Evolutionary conservation across 2,888 invertebrate genomes (phyloP).

Genomic region (Sinohyriopsis cumingii): DNA sequence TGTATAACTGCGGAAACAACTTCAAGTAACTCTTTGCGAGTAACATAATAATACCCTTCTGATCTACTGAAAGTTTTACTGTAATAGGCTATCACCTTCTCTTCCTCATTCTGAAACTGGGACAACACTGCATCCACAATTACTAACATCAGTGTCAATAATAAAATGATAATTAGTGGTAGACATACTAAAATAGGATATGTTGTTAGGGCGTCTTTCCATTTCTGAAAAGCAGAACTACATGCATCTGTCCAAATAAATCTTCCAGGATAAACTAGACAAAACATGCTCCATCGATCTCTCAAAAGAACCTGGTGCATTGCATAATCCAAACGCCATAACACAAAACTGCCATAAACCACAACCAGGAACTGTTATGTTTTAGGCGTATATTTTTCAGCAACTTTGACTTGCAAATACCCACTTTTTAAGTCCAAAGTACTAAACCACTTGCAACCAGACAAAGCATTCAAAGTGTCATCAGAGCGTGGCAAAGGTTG

Average conservation of each 20-base stretch:
- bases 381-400: conserved; percentile 3
- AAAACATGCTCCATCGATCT: too few relatives aligned
- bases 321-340: neutral
- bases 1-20: neutral
- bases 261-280: neutral
- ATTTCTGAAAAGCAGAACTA: conserved; percentile 8
- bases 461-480: conserved; percentile 11
- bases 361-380: conserved; percentile 4
- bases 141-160: conserved; percentile 8
- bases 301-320: neutral
- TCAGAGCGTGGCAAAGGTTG: conserved; percentile 20
- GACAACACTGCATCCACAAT: conserved; percentile 8
- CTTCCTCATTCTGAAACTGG: conserved; percentile 9
- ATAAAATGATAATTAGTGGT: neutral
- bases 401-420: conserved; percentile 15
- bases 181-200: conserved; percentile 3
- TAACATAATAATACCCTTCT: neutral
- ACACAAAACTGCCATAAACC: neutral
- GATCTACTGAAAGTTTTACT: conserved; percentile 8
- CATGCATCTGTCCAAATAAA: neutral
- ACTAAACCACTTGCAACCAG: conserved; percentile 18
- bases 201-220: neutral
- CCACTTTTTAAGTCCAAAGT: conserved; percentile 12
- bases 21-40: neutral
- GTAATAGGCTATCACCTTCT: conserved; percentile 11